Conservation (phyloP, 1,140 invertebrate genomes). For the Halictus rubicundus region DNA sequence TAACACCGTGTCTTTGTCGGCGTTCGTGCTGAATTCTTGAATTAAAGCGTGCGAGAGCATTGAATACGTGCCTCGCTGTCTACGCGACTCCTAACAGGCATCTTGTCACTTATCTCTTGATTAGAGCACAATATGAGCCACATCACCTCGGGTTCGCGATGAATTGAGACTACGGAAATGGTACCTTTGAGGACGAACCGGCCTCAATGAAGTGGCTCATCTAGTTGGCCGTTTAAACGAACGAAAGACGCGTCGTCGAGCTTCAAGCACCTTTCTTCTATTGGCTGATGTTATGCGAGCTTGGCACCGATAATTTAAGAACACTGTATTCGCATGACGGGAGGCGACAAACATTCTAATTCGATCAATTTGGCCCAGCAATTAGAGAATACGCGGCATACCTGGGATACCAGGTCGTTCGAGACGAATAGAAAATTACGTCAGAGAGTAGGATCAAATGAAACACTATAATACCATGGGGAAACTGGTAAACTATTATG, state of each 20-base stretch:
- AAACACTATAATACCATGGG: no score
- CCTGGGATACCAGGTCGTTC: no score
- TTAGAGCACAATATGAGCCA: background rate
- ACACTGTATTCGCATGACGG: background rate
- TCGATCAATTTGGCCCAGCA: background rate
- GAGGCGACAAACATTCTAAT: background rate
- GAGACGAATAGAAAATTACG: no score
- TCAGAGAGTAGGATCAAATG: no score
- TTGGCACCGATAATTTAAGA: background rate
- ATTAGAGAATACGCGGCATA: background rate
- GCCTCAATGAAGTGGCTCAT: background rate
- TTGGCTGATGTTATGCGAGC: background rate
- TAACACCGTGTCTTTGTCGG: background rate
- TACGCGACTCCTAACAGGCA: background rate
- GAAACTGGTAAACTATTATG: no score
- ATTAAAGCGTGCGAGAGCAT: background rate
- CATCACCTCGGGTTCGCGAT: background rate
- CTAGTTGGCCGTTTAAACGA: background rate
- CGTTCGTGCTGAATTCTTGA: background rate
- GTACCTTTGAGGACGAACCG: background rate
- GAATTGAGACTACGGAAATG: background rate
- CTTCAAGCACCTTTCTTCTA: background rate
- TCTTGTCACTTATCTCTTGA: constrained; percentile 4
- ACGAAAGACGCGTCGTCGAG: background rate
- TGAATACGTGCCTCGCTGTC: background rate